Evolutionary conservation across 2,797 vertebrate genomes (phyloP), one percentile per base, ranked within the genome.

Genomic region (Sparus aurata): DNA sequence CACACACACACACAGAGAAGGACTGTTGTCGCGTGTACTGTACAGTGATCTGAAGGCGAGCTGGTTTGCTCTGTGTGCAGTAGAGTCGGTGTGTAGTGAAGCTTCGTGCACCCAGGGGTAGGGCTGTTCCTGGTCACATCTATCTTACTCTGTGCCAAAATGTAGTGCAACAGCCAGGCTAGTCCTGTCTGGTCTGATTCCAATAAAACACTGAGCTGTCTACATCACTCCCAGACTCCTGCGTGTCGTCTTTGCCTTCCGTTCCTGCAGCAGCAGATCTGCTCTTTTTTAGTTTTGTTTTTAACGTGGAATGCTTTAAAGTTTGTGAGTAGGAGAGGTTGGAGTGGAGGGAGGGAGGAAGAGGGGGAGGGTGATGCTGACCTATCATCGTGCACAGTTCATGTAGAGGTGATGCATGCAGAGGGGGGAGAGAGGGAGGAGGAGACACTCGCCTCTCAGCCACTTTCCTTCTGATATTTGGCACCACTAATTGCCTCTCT

Each of bases 131-230:
- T 96, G 96, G 96, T 96, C 96, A 98, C 97, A 97, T 34, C 96
- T 97, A 97, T 97, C 87, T 97, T 97, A 97, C 95, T 97, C 97
- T 95, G 95, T 99, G 98, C 98, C 98, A 99, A 99, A 94, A 99
- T 97, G 97, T 99, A 98, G 98, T 99, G 97, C 98, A 98, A 95
- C 97, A 97, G 96, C 96, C 96, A 92, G 96, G 96, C 97, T 97
- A 88, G 97, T 97, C 96, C 96, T 96, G 96, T 97, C 97, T 97
- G 91, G 89, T 96, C 93, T 95, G 88, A 96, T 92, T 97, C 95
- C 96, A 97, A 98, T 98, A 98, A 93, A 99, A 99, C 96, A 97
- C 95, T 95, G 96, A 94, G 95, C 96, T 93, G 95, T 96, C 95
- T 93, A 96, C 96, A 91, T 91, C 84, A 89, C 57, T 63, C 65